Evolutionary conservation across 2,888 invertebrate species (phyloP).

Genomic region (Tinea pellionella): DNA sequence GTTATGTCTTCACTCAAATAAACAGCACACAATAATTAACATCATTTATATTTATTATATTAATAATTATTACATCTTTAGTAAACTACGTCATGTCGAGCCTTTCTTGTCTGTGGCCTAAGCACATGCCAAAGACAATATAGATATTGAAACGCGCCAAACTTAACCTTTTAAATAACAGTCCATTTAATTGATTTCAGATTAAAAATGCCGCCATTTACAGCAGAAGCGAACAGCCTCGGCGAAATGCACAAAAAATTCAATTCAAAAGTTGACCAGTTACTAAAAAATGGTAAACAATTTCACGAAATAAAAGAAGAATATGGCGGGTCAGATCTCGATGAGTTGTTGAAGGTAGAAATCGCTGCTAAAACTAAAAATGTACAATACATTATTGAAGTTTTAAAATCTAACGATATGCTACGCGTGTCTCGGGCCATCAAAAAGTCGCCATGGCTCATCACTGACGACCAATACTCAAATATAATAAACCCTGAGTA

Average conservation of each 20-base stretch:
- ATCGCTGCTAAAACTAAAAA: constrained; percentile 34
- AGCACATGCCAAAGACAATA: too few relatives aligned
- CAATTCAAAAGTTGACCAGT: constrained; percentile 21
- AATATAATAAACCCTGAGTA: constrained; percentile 44
- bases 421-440: constrained; percentile 43
- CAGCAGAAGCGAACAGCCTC: constrained; percentile 20
- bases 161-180: too few relatives aligned
- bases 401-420: constrained; percentile 39
- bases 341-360: constrained; percentile 42
- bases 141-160: too few relatives aligned
- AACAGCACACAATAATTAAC: too few relatives aligned
- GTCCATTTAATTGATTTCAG: too few relatives aligned
- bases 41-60: too few relatives aligned
- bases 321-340: constrained; percentile 28
- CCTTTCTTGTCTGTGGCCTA: too few relatives aligned
- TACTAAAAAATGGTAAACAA: constrained; percentile 14
- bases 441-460: constrained; percentile 38
- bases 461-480: constrained; percentile 37
- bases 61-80: too few relatives aligned
- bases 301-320: background rate
- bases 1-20: too few relatives aligned
- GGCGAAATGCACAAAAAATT: constrained; percentile 27
- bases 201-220: background rate
- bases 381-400: constrained; percentile 35
- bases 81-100: too few relatives aligned